phyloP scores from a whole-genome alignment of 2,113 vertebrate species.

The Nesogale talazaci region DNA sequence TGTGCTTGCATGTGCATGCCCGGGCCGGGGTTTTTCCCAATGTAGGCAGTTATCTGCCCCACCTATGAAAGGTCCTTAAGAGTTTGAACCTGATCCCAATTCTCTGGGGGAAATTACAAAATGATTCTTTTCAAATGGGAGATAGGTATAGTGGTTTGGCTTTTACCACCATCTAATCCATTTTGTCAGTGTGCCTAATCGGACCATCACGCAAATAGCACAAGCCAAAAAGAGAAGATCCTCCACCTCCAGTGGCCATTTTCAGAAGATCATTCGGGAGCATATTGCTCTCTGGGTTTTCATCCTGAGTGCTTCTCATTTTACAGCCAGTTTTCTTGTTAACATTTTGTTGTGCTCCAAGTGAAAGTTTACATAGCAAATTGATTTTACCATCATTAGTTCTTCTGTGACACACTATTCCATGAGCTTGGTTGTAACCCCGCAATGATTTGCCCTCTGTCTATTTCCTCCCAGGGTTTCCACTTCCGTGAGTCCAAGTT shows the following conservation, averaged over 20 bases:
- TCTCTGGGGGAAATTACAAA: slow-evolving; percentile 59
- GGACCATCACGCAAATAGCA: background rate
- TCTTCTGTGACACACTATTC: background rate
- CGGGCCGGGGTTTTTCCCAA: slow-evolving; percentile 38
- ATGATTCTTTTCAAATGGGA: slow-evolving; percentile 50
- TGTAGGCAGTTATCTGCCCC: slow-evolving; percentile 26
- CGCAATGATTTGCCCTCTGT: background rate
- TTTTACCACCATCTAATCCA: slow-evolving; percentile 51
- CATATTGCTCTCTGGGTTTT: slow-evolving; percentile 22
- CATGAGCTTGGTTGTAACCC: background rate
- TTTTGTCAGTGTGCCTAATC: slow-evolving; percentile 45
- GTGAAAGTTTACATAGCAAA: background rate
- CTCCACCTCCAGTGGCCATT: slow-evolving; percentile 18
- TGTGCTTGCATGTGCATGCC: slow-evolving; percentile 65
- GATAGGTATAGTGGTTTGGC: slow-evolving; percentile 14
- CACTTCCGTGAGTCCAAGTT: background rate
- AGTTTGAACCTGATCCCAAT: slow-evolving; percentile 58
- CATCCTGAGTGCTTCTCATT: slow-evolving; percentile 15
- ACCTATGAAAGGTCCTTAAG: slow-evolving; percentile 41
- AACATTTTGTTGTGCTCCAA: background rate
- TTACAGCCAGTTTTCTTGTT: background rate
- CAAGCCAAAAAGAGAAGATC: slow-evolving; percentile 56
- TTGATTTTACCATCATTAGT: background rate
- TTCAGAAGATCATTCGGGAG: background rate
- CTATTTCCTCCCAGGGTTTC: background rate